These are phyloP conservation scores for Myripristis jacobus DNA, from an alignment of 2,797 vertebrate genomes.

Conservation along the genomic window DNA sequence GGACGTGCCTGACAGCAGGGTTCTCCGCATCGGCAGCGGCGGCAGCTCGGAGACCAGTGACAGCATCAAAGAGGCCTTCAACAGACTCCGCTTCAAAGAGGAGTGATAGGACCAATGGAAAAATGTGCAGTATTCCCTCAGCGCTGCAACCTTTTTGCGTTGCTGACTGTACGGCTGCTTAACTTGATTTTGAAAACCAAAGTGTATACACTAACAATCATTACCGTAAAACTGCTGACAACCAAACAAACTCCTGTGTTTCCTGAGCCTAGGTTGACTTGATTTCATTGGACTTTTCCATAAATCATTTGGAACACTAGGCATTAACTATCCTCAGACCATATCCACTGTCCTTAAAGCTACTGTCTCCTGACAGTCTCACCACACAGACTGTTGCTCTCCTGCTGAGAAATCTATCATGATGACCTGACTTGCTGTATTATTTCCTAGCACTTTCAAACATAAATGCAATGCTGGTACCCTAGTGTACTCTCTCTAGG, in stretches of 20 bases:
- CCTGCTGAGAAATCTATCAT: slow-evolving; percentile 51
- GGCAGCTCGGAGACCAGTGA: slow-evolving; percentile 68
- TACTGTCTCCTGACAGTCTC: slow-evolving; percentile 44
- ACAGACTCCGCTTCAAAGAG: slow-evolving; percentile 88
- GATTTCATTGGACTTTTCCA: slow-evolving; percentile 25
- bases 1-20: slow-evolving; percentile 78
- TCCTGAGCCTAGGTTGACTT: slow-evolving; percentile 17
- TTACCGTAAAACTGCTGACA: slow-evolving; percentile 46
- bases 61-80: slow-evolving; percentile 84
- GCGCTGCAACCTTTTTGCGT: slow-evolving; percentile 5
- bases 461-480: slow-evolving; percentile 10
- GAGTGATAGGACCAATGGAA: slow-evolving; percentile 42
- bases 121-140: background rate
- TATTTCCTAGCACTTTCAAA: slow-evolving; percentile 45
- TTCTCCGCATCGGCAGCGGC: slow-evolving; percentile 73
- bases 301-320: slow-evolving; percentile 2
- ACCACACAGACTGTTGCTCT: slow-evolving; percentile 19
- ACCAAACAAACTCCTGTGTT: slow-evolving; percentile 46
- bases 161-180: background rate
- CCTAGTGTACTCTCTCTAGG: slow-evolving; percentile 22
- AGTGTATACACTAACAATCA: slow-evolving; percentile 27
- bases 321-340: slow-evolving; percentile 2
- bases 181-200: slow-evolving; percentile 36
- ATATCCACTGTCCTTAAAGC: slow-evolving; percentile 20
- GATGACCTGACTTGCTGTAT: slow-evolving; percentile 28